Evolutionary conservation across 2,888 invertebrate genomes (phyloP), one percentile per base, ranked within the genome.

Genomic region (Thumatha senex): DNA sequence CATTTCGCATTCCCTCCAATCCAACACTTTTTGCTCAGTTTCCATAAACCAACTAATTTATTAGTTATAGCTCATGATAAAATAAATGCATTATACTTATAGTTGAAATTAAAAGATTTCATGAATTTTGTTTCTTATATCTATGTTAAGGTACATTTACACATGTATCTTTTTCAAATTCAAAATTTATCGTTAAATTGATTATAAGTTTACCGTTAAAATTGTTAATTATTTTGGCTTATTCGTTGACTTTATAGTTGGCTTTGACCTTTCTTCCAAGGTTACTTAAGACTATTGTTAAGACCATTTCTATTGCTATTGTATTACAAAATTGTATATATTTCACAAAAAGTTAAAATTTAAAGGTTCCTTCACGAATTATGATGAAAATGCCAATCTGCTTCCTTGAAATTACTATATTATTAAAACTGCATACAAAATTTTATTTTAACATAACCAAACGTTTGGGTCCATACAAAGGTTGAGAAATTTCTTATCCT

Each of bases 341-440:
- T 36, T 44, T 45, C 29, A 36, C 44, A 24, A 45, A 45, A 45
- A 45, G 36, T 45, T 30, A 7, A 45, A 36, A 36, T 30, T 45
- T 45, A 38, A 45, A 36, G 36, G 45, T 38, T 45, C 24, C 36
- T 45, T 45, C 46, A 46, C 30, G 31, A 38, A 11, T 71, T 40
- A 81, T 78, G 42, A 73, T 78, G 1, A 83, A 84, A 56, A 61
- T 84, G 2, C 82, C 84, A 7, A 38, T 38, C 84, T 82, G 10
- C 58, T 63, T 34, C 44, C 18, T 35, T 24, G 13, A 24, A 44
- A 44, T 44, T 44, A 29, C 35, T 34, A 24, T 34, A 35, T 13
- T 46, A 46, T 46, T 46, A 40, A 46, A 33, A 40, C 33, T 33
- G 15, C 39, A 46, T 13, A 13, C 7, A 30, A 14, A 39, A 12